Evolutionary conservation across 2,888 invertebrate genomes (phyloP).

Genomic region (Drosophila nr. perissopoda): DNA sequence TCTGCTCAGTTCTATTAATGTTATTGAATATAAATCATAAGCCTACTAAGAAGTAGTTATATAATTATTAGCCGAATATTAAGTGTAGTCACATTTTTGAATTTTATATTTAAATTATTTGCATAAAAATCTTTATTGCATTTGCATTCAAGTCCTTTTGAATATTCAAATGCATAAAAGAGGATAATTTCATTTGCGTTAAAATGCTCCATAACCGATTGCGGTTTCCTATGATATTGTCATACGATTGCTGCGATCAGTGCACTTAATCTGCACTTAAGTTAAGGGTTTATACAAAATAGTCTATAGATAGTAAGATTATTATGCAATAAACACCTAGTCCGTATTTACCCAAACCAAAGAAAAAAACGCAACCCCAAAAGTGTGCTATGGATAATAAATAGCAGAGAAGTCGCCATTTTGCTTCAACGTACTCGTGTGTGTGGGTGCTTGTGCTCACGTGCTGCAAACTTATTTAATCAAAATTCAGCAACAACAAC

Average conservation of each 20-base stretch:
- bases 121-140: neutral
- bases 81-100: neutral
- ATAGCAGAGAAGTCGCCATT: constrained; percentile 53
- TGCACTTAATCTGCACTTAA: neutral
- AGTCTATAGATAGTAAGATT: neutral
- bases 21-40: neutral
- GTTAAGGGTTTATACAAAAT: neutral
- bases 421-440: constrained; percentile 30
- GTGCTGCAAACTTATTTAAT: constrained; percentile 59
- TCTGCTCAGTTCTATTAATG: neutral
- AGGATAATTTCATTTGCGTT: neutral
- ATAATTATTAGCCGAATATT: neutral
- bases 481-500: constrained; percentile 44
- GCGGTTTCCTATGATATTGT: neutral
- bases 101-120: neutral
- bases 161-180: neutral
- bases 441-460: constrained; percentile 20
- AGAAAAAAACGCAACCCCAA: neutral
- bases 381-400: constrained; percentile 40
- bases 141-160: neutral
- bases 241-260: neutral
- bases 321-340: neutral
- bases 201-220: neutral
- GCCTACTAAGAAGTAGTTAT: neutral
- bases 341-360: neutral